Evolutionary conservation across 2,113 vertebrate genomes (phyloP).

Genomic region (Sander vitreus): DNA sequence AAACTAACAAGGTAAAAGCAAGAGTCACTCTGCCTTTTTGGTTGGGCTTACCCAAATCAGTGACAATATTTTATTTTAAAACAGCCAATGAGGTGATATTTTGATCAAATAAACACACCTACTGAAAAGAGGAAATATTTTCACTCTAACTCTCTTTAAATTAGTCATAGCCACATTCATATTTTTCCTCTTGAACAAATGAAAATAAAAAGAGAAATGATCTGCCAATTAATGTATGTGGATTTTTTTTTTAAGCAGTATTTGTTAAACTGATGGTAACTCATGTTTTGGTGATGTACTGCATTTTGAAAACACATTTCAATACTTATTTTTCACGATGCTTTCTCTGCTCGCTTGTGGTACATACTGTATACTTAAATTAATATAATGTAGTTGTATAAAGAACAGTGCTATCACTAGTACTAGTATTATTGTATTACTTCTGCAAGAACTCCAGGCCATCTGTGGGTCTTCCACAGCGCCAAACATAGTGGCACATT

Average conservation of each 20-base stretch:
- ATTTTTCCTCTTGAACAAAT: not conserved
- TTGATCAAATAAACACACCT: not conserved
- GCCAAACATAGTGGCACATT: slow-evolving; percentile 52
- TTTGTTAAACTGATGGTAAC: slow-evolving; percentile 3
- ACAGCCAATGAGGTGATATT: not conserved
- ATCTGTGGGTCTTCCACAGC: slow-evolving; percentile 36
- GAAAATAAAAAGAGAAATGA: slow-evolving; percentile 11
- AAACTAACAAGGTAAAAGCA: slow-evolving; percentile 39
- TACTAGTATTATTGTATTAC: slow-evolving; percentile 61
- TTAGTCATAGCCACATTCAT: not conserved
- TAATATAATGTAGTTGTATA: slow-evolving; percentile 75
- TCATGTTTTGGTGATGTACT: slow-evolving; percentile 6
- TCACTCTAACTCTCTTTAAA: not conserved
- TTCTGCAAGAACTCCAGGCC: slow-evolving; percentile 43
- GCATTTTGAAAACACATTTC: slow-evolving; percentile 30
- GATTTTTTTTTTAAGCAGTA: not conserved
- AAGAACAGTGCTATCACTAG: slow-evolving; percentile 68
- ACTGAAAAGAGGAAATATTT: not conserved
- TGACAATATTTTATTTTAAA: slow-evolving; percentile 19
- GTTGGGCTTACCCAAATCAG: slow-evolving; percentile 6
- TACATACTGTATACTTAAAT: slow-evolving; percentile 81
- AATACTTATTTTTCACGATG: slow-evolving; percentile 45
- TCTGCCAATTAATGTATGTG: not conserved
- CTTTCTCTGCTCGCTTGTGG: slow-evolving; percentile 79
- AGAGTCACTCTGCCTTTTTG: slow-evolving; percentile 1